Evolutionary conservation across 2,113 vertebrate species (phyloP).

Genomic region (Megatriorchis doriae): DNA sequence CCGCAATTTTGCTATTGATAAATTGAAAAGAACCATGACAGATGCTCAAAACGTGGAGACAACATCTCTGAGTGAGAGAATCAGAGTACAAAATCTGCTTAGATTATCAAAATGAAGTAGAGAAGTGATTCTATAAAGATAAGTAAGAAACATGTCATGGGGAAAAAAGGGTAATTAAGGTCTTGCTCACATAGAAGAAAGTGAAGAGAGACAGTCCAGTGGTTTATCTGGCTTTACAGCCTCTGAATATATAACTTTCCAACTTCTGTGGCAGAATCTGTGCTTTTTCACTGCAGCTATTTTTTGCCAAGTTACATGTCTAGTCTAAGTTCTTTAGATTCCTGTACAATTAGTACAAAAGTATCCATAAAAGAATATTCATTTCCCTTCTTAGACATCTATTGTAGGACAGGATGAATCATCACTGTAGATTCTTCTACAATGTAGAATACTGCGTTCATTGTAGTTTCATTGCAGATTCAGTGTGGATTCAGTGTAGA

Average conservation of each 20-base stretch:
- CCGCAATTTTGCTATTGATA: neutral
- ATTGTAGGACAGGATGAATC: neutral
- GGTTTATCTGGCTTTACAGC: neutral
- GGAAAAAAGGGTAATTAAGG: neutral
- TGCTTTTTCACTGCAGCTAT: neutral
- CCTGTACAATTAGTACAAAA: neutral
- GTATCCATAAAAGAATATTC: neutral
- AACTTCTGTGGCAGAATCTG: neutral
- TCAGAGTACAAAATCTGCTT: slow-evolving; percentile 17
- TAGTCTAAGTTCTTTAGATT: neutral
- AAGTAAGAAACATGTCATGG: neutral
- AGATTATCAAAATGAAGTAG: neutral
- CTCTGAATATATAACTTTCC: neutral
- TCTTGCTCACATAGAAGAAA: neutral
- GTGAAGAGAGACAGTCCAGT: neutral
- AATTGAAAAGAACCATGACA: neutral
- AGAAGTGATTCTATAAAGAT: neutral
- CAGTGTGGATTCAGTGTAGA: neutral
- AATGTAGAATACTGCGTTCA: neutral
- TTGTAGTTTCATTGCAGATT: neutral
- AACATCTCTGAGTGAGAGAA: neutral
- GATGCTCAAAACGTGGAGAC: neutral
- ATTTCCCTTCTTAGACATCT: neutral
- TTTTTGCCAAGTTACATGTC: neutral
- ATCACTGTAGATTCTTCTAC: neutral